These are phyloP conservation scores for Darevskia nairensis DNA, from an alignment of 2,797 vertebrate species.

Conservation along the genomic window DNA sequence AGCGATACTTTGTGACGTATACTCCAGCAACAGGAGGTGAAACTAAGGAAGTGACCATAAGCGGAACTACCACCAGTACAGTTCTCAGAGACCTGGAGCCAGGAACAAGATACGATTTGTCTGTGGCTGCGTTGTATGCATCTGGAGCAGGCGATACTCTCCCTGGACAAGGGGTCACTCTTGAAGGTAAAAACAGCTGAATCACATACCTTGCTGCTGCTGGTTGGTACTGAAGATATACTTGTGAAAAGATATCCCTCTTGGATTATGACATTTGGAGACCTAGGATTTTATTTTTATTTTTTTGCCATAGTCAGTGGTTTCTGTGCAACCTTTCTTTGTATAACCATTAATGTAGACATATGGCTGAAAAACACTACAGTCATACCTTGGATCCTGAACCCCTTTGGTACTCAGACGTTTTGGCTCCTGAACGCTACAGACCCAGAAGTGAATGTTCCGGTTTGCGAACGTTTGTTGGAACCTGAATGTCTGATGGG, in stretches of 20 bases:
- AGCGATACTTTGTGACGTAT: constrained; percentile 87
- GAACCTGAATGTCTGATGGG: no score
- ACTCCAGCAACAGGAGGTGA: constrained; percentile 84
- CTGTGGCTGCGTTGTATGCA: constrained; percentile 89
- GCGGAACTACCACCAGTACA: constrained; percentile 83
- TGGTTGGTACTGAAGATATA: not conserved
- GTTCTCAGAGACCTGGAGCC: constrained; percentile 86
- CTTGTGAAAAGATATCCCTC: not conserved
- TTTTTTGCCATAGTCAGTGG: not conserved
- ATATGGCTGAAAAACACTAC: not conserved
- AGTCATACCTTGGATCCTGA: no score
- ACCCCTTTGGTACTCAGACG: no score
- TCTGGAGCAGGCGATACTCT: constrained; percentile 91
- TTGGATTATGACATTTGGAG: not conserved
- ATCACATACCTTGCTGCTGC: not conserved
- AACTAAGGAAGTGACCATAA: constrained; percentile 87
- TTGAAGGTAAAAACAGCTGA: constrained; percentile 89
- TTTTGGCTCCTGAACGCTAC: no score
- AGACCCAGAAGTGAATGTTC: no score
- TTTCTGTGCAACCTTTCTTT: not conserved
- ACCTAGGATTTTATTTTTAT: not conserved
- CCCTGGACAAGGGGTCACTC: constrained; percentile 90
- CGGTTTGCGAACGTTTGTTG: no score
- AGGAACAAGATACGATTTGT: constrained; percentile 89
- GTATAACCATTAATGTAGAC: not conserved